Evolutionary conservation across 2,797 vertebrate species (phyloP).

Genomic region (Mormyrus proboscirostris): DNA sequence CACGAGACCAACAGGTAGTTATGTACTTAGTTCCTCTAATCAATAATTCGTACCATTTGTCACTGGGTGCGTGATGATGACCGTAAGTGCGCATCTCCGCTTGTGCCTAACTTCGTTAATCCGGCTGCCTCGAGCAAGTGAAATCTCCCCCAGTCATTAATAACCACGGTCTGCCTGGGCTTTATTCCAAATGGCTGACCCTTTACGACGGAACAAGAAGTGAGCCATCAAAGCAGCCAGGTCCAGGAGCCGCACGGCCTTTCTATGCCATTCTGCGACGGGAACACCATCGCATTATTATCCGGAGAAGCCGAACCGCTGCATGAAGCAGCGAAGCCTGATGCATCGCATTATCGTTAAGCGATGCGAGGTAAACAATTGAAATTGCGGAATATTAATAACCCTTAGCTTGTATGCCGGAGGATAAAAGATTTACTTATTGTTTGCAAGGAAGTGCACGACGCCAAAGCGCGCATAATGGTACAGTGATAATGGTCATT

Average conservation of each 20-base stretch:
- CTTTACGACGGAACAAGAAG: constrained; percentile 26
- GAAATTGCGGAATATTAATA: background rate
- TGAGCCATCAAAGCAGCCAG: constrained; percentile 30
- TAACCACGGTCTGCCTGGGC: constrained; percentile 45
- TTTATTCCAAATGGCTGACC: constrained; percentile 41
- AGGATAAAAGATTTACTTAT: background rate
- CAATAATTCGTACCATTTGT: background rate
- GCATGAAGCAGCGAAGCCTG: background rate
- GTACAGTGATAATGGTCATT: constrained; percentile 19
- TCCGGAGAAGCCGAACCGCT: background rate
- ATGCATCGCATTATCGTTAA: background rate
- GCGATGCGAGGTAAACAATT: background rate
- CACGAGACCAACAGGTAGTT: constrained; percentile 58
- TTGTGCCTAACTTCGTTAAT: constrained; percentile 19
- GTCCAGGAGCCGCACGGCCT: constrained; percentile 12
- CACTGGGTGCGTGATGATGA: constrained; percentile 16
- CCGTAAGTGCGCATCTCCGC: constrained; percentile 11
- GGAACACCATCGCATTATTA: background rate
- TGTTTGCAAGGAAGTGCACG: background rate
- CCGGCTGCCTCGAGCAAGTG: constrained; percentile 27
- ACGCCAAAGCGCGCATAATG: background rate
- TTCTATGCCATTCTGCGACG: background rate
- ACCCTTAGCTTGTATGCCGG: background rate
- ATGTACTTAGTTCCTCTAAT: constrained; percentile 9
- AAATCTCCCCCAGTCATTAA: constrained; percentile 40